Evolutionary conservation across 2,113 vertebrate genomes (phyloP).

Genomic region (Eublepharis macularius): DNA sequence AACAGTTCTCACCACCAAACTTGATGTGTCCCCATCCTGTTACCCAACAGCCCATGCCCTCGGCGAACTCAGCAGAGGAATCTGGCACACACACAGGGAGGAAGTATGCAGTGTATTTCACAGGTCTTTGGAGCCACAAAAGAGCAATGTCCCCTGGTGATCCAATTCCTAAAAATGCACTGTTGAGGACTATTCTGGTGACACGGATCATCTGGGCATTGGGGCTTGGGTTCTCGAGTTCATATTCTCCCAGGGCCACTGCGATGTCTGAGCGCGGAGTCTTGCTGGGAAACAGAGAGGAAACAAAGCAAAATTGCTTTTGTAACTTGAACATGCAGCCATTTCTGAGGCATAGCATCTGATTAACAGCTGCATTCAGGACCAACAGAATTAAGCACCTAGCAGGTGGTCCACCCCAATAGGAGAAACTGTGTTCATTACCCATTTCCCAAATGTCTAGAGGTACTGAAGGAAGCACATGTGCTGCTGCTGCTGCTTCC

Average conservation of each 20-base stretch:
- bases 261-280: background rate
- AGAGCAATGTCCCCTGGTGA: slow-evolving; percentile 57
- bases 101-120: slow-evolving; percentile 41
- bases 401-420: no score
- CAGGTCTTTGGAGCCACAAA: slow-evolving; percentile 39
- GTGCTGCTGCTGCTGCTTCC: no score
- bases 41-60: slow-evolving; percentile 53
- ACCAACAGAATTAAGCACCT: no score
- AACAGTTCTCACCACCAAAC: slow-evolving; percentile 48
- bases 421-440: no score
- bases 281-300: background rate
- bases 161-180: background rate
- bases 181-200: background rate
- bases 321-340: background rate
- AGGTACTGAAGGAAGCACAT: no score
- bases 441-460: no score
- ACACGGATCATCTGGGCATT: background rate
- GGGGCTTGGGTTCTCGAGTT: background rate
- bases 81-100: slow-evolving; percentile 61
- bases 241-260: background rate
- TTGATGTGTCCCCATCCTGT: slow-evolving; percentile 67
- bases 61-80: background rate
- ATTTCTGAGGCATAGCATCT: background rate
- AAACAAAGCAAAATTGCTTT: background rate
- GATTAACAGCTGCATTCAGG: background rate